phyloP scores from a whole-genome alignment of 1,140 invertebrate genomes.

The Cataglyphis hispanica region DNA sequence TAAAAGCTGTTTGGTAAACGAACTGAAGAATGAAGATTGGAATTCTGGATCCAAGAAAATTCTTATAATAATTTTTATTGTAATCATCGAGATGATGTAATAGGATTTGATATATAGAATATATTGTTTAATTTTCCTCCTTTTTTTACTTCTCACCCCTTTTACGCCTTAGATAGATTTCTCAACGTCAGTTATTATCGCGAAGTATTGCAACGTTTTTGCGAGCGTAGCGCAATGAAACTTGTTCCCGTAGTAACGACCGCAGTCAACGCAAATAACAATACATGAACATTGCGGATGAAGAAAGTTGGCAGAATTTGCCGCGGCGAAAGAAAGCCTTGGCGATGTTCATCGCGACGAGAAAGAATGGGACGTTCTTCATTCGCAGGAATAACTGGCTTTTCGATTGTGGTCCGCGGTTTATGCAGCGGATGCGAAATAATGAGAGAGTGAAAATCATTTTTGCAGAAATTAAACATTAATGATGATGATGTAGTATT shows the following conservation, averaged over 20 bases:
- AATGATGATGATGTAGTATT: conserved; percentile 9
- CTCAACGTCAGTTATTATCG: conserved; percentile 51
- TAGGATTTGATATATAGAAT: background rate
- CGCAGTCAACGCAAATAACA: conserved; percentile 55
- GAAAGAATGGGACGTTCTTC: conserved; percentile 47
- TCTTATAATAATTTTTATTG: background rate
- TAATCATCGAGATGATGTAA: background rate
- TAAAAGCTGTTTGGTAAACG: conserved; percentile 7
- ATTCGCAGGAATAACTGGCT: conserved; percentile 19
- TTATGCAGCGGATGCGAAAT: conserved; percentile 10
- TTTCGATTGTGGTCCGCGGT: conserved; percentile 42
- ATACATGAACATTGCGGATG: conserved; percentile 58
- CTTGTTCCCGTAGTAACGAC: conserved; percentile 50
- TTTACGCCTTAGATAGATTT: background rate
- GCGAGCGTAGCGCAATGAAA: conserved; percentile 28
- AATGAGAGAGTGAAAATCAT: conserved; percentile 3
- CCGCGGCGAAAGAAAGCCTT: conserved; percentile 23
- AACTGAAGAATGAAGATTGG: background rate
- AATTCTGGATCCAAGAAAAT: background rate
- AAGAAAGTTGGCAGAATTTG: conserved; percentile 69
- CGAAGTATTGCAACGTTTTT: conserved; percentile 17
- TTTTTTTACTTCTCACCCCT: no score
- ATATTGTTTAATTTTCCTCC: background rate
- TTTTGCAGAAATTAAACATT: conserved; percentile 9
- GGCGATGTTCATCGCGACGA: conserved; percentile 26